Percentiles rank a stretch among this genome's conserved stretches.
Conservation (phyloP, 2,888 invertebrate genomes). For the Xylota segnis region DNA sequence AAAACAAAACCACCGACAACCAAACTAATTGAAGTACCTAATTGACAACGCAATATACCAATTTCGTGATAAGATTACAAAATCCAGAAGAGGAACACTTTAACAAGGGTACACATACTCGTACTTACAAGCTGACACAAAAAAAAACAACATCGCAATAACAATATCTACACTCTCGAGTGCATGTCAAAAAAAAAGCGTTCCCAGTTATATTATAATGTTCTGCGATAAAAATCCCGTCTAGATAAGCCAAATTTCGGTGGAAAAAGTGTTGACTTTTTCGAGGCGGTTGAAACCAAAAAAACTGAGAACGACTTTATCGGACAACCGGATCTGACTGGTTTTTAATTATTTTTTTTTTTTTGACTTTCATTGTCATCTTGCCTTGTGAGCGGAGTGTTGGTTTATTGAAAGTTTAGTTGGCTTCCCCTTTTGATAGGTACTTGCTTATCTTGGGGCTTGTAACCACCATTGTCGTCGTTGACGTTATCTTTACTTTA, state of each 20-base stretch:
- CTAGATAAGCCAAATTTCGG: constrained; percentile 12
- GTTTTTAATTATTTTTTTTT: constrained; percentile 19
- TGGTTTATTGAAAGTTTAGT: constrained; percentile 48
- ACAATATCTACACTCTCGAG: constrained; percentile 3
- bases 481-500: constrained; percentile 14
- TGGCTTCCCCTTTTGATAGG: constrained; percentile 23
- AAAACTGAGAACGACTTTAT: constrained; percentile 27
- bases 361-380: constrained; percentile 1
- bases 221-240: constrained; percentile 9
- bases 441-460: constrained; percentile 29
- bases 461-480: constrained; percentile 41
- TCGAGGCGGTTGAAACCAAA: constrained; percentile 11
- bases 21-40: constrained; percentile 15
- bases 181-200: constrained; percentile 21
- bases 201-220: neutral
- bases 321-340: constrained; percentile 35
- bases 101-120: neutral
- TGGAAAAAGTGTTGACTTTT: neutral
- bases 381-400: neutral
- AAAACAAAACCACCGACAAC: too few relatives aligned
- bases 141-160: constrained; percentile 43
- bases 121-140: neutral
- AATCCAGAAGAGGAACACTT: constrained; percentile 15
- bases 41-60: constrained; percentile 33
- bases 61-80: constrained; percentile 20